Evolutionary conservation across 2,888 invertebrate species (phyloP).

Genomic region (Caradrina clavipalpis): DNA sequence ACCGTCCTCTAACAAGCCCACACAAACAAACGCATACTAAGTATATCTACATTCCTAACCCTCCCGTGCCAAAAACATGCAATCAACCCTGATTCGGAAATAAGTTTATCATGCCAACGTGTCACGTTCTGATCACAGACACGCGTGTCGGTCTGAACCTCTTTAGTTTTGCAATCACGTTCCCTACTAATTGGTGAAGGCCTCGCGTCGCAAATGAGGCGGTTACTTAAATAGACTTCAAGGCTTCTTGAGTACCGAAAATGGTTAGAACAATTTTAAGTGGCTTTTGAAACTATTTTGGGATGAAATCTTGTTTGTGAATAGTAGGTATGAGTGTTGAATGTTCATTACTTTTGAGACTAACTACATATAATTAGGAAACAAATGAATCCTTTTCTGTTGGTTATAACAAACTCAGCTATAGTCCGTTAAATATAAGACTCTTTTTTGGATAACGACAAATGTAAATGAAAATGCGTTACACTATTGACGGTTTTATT

Average conservation of each 20-base stretch:
- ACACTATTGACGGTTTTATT: too few relatives aligned
- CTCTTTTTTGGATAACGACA: too few relatives aligned
- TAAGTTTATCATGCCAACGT: constrained; percentile 45
- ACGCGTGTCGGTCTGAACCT: constrained; percentile 25
- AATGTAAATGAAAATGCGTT: too few relatives aligned
- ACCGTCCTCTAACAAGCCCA: background rate
- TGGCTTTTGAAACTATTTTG: constrained; percentile 18
- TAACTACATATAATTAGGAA: background rate
- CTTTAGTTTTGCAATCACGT: constrained; percentile 63
- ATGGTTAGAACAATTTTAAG: constrained; percentile 15
- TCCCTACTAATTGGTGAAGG: constrained; percentile 61
- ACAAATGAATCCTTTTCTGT: too few relatives aligned
- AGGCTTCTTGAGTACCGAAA: constrained; percentile 12
- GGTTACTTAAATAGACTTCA: constrained; percentile 41
- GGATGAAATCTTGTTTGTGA: background rate
- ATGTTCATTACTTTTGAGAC: background rate
- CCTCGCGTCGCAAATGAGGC: constrained; percentile 52
- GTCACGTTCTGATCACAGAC: constrained; percentile 31
- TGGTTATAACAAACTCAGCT: too few relatives aligned
- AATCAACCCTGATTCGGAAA: constrained; percentile 55
- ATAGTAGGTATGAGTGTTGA: background rate
- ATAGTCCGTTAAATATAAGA: too few relatives aligned
- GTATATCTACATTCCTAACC: constrained; percentile 10
- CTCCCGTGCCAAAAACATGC: constrained; percentile 42
- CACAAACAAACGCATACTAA: constrained; percentile 21